Evolutionary conservation across 64 coral and sea anemone species (phyloP), one percentile per base, ranked within the genome.

Genomic region (Pocillopora damicornis): DNA sequence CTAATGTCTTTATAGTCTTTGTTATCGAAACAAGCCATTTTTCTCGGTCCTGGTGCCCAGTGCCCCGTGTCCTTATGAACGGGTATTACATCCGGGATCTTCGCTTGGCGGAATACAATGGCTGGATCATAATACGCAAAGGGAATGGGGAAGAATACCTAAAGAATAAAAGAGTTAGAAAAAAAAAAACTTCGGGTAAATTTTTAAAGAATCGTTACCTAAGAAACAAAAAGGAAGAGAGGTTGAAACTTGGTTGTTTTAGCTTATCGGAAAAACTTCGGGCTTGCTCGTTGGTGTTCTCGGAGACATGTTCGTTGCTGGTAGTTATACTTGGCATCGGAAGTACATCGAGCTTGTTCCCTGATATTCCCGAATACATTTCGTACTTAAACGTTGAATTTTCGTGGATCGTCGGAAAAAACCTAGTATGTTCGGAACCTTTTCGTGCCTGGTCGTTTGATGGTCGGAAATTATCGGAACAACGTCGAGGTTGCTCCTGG

Each of bases 81-180:
- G 3, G 85, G 92, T 20, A 99, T 88, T 23, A 88, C 87, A 76
- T 95, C 97, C 79, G 97, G 97, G 30, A 90, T 75, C 80, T 58
- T 89, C 35, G 76, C 91, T 61, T 95, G 77, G 1, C 88, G 90
- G 22, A 89, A 99, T 1, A 99, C 90, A 63, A 99, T 90, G 14
- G 91, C 89, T 0, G 86, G 90, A 76, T 99, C 92, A 86, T 92
- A 99, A 74, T 95, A 92, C 5, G 94, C 90, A 64, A 95, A 99
- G 12, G 97, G 97, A 74, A 99, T 76, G 2, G 97, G 97, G 16
- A 99, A 99, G 65, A 95, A 99, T 12, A 99, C 97, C 97, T 99
- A 73, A 13, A 60, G 25, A 1, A 6, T 17, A 71, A 45, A 85
- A 90, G 73, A 74, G n/a, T 35, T 64, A 79, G 30, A 18, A 51